Conservation (phyloP, 2,113 vertebrate genomes). For the Chloroceryle aenea region DNA sequence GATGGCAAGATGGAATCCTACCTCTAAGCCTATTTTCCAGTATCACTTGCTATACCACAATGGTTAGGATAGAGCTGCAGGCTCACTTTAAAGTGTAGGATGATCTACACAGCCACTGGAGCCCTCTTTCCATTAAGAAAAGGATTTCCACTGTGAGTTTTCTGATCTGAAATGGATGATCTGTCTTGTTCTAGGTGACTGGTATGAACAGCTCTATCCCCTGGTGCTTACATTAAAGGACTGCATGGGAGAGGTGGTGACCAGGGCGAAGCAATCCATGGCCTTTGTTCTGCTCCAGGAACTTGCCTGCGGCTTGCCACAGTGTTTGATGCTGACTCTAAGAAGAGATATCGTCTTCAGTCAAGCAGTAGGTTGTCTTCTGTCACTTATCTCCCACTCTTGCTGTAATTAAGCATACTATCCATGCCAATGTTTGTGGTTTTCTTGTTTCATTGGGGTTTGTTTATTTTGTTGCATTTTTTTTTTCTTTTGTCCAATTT, state of each 20-base stretch:
- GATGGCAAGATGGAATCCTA: not conserved
- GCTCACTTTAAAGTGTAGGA: fast-evolving
- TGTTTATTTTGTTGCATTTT: not conserved
- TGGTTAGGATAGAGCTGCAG: not conserved
- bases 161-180: not conserved
- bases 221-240: conserved; percentile 89
- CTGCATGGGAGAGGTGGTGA: conserved; percentile 90
- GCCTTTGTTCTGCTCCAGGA: conserved; percentile 95
- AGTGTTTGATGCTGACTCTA: conserved; percentile 89
- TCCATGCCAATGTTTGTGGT: not conserved
- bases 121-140: not conserved
- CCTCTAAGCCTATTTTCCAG: fast-evolving
- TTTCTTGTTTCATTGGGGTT: not conserved
- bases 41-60: not conserved
- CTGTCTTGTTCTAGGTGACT: conserved; percentile 81
- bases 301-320: conserved; percentile 89
- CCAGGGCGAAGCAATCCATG: conserved; percentile 90
- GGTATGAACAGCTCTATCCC: conserved; percentile 89
- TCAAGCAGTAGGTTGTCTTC: conserved; percentile 88
- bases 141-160: not conserved
- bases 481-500: not conserved
- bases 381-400: not conserved
- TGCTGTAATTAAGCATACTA: not conserved
- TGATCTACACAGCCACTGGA: not conserved
- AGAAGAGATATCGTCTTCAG: conserved; percentile 95